These are phyloP conservation scores for Coleophora deauratella DNA, from an alignment of 2,888 invertebrate species.

Conservation along the genomic window DNA sequence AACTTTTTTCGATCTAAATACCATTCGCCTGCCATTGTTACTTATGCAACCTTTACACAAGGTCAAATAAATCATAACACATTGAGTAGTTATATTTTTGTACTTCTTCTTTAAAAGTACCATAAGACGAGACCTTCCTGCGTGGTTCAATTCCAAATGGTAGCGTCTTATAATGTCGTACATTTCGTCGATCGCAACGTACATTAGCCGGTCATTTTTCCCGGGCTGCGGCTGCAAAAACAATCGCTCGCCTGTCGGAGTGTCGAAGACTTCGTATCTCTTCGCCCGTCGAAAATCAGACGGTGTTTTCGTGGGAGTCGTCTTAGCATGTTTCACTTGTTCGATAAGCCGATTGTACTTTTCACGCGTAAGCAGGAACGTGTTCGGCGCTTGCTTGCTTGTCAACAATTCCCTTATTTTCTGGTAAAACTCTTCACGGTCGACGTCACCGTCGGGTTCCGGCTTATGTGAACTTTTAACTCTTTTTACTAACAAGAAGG, in stretches of 20 bases:
- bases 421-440: conserved; percentile 32
- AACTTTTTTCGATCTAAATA: background rate
- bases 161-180: conserved; percentile 39
- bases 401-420: conserved; percentile 27
- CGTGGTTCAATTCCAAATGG: conserved; percentile 38
- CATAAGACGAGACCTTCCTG: conserved; percentile 38
- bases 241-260: conserved; percentile 32
- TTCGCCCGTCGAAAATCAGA: conserved; percentile 37
- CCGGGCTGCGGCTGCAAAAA: conserved; percentile 20
- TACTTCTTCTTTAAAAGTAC: conserved; percentile 33
- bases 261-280: conserved; percentile 31
- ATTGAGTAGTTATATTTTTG: conserved; percentile 39
- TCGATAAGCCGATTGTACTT: conserved; percentile 29
- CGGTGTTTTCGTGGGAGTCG: conserved; percentile 23
- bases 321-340: conserved; percentile 32
- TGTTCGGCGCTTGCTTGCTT: conserved; percentile 26
- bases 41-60: conserved; percentile 34
- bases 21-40: conserved; percentile 19
- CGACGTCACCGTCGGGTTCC: conserved; percentile 16
- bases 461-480: no score
- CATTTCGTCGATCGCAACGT: conserved; percentile 37
- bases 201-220: conserved; percentile 21
- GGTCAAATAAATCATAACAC: conserved; percentile 34
- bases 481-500: no score
- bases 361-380: conserved; percentile 29